Evolutionary conservation across 2,888 invertebrate genomes (phyloP).

Genomic region (Amiota minor): DNA sequence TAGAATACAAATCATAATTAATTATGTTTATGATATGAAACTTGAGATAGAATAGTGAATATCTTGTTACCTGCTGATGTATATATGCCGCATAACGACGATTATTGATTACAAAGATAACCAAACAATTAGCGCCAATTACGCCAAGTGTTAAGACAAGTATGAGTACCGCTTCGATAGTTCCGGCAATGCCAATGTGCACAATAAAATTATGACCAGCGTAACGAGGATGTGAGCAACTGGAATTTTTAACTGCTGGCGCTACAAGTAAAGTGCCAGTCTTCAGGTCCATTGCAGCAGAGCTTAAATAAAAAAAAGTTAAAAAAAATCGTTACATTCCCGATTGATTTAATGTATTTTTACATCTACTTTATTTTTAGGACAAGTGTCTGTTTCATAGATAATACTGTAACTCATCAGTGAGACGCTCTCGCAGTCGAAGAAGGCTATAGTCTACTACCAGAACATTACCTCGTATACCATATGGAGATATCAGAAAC

Average conservation of each 20-base stretch:
- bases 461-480: too few species aligned
- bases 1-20: background rate
- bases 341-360: background rate
- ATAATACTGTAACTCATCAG: too few species aligned
- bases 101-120: conserved; percentile 89
- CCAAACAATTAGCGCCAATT: conserved; percentile 84
- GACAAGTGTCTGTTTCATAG: too few species aligned
- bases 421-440: too few species aligned
- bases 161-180: conserved; percentile 84
- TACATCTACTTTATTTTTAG: too few species aligned
- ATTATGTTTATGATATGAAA: background rate
- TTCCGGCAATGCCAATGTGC: conserved; percentile 81
- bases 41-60: conserved; percentile 1
- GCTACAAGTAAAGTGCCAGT: conserved; percentile 82
- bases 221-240: conserved; percentile 83
- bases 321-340: background rate
- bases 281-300: conserved; percentile 74
- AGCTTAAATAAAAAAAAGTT: conserved; percentile 10
- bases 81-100: conserved; percentile 88
- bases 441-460: too few species aligned
- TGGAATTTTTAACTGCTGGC: conserved; percentile 87
- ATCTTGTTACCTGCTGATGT: conserved; percentile 83
- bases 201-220: conserved; percentile 79
- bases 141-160: conserved; percentile 85
- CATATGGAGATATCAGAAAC: too few species aligned